Evolutionary conservation across 1,140 invertebrate genomes (phyloP).

Genomic region (Pantala flavescens): DNA sequence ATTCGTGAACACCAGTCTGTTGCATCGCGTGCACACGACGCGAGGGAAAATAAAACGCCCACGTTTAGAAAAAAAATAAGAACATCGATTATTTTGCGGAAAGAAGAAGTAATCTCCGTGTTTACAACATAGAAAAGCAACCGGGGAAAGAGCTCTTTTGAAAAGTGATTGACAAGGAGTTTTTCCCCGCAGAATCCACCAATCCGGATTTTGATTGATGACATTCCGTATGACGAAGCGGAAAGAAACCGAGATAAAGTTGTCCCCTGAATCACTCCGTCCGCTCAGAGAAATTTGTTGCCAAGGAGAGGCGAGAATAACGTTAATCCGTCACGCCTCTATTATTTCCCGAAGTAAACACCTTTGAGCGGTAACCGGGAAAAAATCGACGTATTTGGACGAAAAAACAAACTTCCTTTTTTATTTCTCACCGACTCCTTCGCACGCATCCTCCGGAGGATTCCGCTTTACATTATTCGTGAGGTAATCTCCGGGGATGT

Average conservation of each 20-base stretch:
- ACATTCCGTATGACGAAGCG: background rate
- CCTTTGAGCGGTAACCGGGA: background rate
- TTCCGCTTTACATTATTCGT: background rate
- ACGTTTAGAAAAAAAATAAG: too few species aligned
- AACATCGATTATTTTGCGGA: too few species aligned
- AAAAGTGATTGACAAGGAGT: background rate
- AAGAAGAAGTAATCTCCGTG: background rate
- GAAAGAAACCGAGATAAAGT: constrained; percentile 1
- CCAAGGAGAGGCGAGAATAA: background rate
- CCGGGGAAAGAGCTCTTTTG: background rate
- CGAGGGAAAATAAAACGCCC: too few species aligned
- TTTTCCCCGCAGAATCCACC: background rate
- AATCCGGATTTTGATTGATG: background rate
- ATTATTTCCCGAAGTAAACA: background rate
- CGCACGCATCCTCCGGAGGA: background rate
- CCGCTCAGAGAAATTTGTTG: background rate
- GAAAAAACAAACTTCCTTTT: background rate
- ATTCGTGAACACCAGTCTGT: too few species aligned
- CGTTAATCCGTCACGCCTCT: background rate
- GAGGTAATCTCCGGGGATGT: background rate
- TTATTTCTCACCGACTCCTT: background rate
- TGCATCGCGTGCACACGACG: too few species aligned
- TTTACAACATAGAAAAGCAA: background rate
- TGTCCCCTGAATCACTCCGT: background rate
- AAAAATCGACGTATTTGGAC: background rate